phyloP scores from a whole-genome alignment of 1,140 invertebrate species.

The Parasteatoda tepidariorum region DNA sequence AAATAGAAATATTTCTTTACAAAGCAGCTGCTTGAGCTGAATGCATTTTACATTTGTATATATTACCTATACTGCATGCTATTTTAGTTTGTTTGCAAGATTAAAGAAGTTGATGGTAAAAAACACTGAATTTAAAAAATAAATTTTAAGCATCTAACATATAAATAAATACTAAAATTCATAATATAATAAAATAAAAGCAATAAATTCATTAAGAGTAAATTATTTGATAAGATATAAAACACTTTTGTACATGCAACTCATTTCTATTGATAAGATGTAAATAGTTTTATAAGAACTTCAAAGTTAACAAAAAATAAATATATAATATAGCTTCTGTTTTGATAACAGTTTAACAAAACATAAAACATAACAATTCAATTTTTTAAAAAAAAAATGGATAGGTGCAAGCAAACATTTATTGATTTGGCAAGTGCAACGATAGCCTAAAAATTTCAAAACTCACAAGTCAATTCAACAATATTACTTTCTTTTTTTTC shows the following conservation, averaged over 20 bases:
- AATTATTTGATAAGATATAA: neutral
- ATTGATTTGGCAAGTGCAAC: neutral
- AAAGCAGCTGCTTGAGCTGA: slow-evolving; percentile 20
- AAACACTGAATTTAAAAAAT: neutral
- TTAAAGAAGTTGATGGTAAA: neutral
- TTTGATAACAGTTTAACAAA: neutral
- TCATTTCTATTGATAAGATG: neutral
- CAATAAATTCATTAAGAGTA: slow-evolving; percentile 5
- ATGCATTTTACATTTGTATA: slow-evolving; percentile 8
- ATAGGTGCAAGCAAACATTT: neutral
- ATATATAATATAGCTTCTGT: neutral
- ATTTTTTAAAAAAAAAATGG: neutral
- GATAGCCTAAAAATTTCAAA: no score
- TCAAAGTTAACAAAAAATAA: neutral
- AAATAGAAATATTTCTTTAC: slow-evolving; percentile 50
- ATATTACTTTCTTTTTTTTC: neutral
- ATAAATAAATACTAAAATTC: slow-evolving; percentile 7
- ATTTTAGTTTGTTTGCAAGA: slow-evolving; percentile 8
- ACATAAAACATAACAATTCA: neutral
- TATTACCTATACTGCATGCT: slow-evolving; percentile 21
- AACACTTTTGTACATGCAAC: no score
- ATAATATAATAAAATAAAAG: slow-evolving; percentile 6
- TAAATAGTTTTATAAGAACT: neutral
- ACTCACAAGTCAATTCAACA: neutral
- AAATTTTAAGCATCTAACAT: neutral